Conservation (phyloP, 2,888 invertebrate species). For the Sympetrum striolatum region DNA sequence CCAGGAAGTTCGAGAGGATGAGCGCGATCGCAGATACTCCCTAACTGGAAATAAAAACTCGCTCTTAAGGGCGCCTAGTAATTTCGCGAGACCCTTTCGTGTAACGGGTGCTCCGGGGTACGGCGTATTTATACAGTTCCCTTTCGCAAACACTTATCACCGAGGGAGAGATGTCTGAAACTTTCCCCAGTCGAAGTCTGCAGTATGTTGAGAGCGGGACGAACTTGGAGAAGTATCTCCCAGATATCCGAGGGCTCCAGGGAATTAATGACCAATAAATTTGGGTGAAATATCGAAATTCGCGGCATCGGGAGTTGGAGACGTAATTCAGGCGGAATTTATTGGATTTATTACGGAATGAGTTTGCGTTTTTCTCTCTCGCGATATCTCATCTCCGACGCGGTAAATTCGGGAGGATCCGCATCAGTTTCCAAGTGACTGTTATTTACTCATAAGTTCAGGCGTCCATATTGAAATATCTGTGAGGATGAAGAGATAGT, state of each 20-base stretch:
- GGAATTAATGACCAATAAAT: slow-evolving; percentile 41
- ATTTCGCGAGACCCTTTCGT: neutral
- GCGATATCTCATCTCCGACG: neutral
- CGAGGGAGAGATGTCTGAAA: neutral
- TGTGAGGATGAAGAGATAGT: too few relatives aligned
- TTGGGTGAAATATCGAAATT: slow-evolving; percentile 20
- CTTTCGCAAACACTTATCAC: slow-evolving; percentile 10
- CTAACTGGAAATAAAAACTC: neutral
- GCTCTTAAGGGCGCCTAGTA: neutral
- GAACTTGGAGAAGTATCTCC: slow-evolving; percentile 2
- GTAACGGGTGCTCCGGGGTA: neutral
- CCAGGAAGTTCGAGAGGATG: too few relatives aligned
- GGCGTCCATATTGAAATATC: too few relatives aligned
- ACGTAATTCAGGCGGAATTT: slow-evolving; percentile 14
- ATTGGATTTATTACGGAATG: neutral
- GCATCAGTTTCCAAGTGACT: too few relatives aligned
- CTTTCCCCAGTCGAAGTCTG: slow-evolving; percentile 11
- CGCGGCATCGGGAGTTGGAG: neutral
- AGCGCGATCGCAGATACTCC: too few relatives aligned
- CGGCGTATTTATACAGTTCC: neutral
- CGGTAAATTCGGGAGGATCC: too few relatives aligned
- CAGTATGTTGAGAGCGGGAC: neutral
- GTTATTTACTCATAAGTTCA: too few relatives aligned
- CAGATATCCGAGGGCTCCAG: neutral
- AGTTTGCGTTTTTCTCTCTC: neutral